Base-by-base conservation (phyloP, 2,888 invertebrate species). In the Pycnomerus fuliginosus region DNA sequence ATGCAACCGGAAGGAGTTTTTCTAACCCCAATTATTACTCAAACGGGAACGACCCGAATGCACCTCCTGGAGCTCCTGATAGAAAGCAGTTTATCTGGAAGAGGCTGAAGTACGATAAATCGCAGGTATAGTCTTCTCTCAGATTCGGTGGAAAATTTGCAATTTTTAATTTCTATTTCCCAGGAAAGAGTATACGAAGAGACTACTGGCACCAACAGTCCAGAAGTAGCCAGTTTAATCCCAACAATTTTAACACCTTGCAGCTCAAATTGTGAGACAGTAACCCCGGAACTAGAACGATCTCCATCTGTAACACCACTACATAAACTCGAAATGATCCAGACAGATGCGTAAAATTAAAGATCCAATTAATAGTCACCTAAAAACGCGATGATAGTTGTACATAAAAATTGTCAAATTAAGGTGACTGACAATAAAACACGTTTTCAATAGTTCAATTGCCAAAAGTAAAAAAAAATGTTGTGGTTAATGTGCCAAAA, bases 21-120 rank as follows among this genome's bases (percentile, higher is more conserved):
- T 85, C 90, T 29, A 93, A 94, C 75, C 93, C 93, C 2, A 92
- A 91, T 68, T 94, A 93, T 67, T 80, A 62, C 72, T 79, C 65
- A 17, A 61, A 69, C 10, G 65, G 64, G 42, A 64, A 55, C 54
- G 72, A 64, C 55, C 57, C 59, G 28, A 60, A 53, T 44, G 56
- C 44, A 15, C 50, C 60, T 41, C 32, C 51, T 4, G 56, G 43
- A 14, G 50, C 59, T 41, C 30, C 51, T 4, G 78, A 79, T 53
- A 76, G 77, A 47, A 82, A 79, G 58, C 78, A 78, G 4, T 82
- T 80, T 58, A 78, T 83, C 40, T 84, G 84, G 83, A 82, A 81
- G 56, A 80, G 87, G 60, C 80, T 90, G 55, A 89, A 88, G 72
- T 88, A 87, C 62, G 89, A 90, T 61, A 85, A 82, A 63, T 80